phyloP scores from a whole-genome alignment of 2,113 vertebrate genomes.

The Nothocercus nigrocapillus region DNA sequence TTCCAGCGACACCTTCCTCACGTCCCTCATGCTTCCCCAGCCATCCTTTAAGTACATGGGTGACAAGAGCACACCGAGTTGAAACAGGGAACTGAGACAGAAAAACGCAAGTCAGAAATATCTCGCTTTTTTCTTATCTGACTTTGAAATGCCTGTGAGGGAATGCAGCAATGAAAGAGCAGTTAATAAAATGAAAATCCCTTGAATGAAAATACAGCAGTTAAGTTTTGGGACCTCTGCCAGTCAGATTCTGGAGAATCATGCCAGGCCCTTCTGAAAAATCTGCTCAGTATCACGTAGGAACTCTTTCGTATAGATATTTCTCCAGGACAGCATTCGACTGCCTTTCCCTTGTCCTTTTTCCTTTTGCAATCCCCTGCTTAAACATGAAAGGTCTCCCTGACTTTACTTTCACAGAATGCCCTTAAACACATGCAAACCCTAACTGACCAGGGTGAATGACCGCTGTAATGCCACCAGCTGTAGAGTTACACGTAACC shows the following conservation, averaged over 20 bases:
- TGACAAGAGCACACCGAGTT: background rate
- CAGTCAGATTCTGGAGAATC: background rate
- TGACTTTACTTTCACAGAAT: background rate
- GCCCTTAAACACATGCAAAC: background rate
- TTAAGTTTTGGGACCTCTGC: background rate
- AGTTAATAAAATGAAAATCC: conserved; percentile 4
- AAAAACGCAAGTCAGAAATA: background rate
- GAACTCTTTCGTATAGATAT: background rate
- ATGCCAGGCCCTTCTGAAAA: background rate
- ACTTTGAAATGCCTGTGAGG: background rate
- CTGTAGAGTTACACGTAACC: background rate
- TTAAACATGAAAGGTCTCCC: background rate
- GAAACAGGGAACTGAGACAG: background rate
- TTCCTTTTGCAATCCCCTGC: background rate
- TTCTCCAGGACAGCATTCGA: background rate
- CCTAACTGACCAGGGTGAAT: background rate
- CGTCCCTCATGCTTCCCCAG: background rate
- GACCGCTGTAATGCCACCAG: background rate
- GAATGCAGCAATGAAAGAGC: background rate
- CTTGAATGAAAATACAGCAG: background rate
- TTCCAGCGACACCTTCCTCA: background rate
- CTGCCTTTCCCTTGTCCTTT: background rate
- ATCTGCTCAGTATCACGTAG: background rate
- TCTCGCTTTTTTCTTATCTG: background rate
- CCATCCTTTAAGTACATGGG: background rate